Base-by-base conservation (phyloP, 2,797 vertebrate genomes). In the Molossus alvarezi region DNA sequence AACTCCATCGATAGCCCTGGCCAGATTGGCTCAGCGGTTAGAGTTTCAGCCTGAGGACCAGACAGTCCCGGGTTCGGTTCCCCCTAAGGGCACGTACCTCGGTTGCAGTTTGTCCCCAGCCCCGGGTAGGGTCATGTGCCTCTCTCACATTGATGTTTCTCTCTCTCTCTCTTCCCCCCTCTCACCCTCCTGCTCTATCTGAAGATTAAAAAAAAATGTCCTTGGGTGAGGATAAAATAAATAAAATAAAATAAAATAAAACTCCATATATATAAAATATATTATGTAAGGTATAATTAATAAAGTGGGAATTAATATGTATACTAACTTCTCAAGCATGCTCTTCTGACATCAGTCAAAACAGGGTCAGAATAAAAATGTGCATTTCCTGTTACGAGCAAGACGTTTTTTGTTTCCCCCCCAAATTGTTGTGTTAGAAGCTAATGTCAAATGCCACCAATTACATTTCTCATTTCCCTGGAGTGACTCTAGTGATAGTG, bases 381-480 rank as follows among this genome's bases (percentile, higher is more conserved):
- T 25, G 11, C 25, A 91, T 82, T 94, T 83, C 53, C n/a, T 94
- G 37, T 17, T 87, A 85, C 5, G 84, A 62, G 41, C 62, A 95
- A 75, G 75, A 57, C 33, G 76, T 94, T 67, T 88, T 75, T 53
- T 8, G 9, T 9, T 51, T 9, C 9, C 11, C 6, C 13, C 13
- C 8, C 0, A 4, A 92, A 75, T 13, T 82, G 27, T 84, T 88
- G 29, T 64, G 72, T 53, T 69, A 60, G 73, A 91, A 96, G 80
- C 85, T 64, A 91, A 81, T 62, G 53, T 85, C 33, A 93, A 95
- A 83, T 77, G 51, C 64, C 85, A 79, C 64, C 93, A 95, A 96
- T 91, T 93, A 85, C 27, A 58, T 33, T 69, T 80, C 37, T 51
- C 45, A 75, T 79, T 25, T 96, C 80, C 80, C 93, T 80, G 20